Conservation (phyloP, 2,797 vertebrate genomes). For the Lophotriccus pileatus region DNA sequence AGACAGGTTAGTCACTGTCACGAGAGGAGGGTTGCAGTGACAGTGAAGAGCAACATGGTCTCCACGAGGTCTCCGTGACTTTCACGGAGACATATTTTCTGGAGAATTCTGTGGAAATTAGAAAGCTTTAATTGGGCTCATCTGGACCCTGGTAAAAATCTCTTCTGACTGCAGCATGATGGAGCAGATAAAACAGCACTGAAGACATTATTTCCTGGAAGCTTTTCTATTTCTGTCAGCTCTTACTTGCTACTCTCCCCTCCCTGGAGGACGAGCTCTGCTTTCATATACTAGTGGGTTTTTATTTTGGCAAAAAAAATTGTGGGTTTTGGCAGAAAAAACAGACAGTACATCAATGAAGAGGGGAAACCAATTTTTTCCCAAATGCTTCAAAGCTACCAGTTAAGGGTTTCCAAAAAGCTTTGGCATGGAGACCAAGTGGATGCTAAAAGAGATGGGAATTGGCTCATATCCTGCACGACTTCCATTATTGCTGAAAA, state of each 20-base stretch:
- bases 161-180: conserved; percentile 7
- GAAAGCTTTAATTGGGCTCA: neutral
- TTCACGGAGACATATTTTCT: neutral
- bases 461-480: neutral
- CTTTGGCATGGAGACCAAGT: conserved; percentile 16
- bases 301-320: conserved; percentile 56
- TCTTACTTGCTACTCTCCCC: conserved; percentile 9
- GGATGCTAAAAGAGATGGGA: conserved; percentile 41
- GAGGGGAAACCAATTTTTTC: conserved; percentile 38
- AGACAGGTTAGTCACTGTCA: neutral
- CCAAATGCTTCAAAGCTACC: conserved; percentile 50
- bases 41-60: neutral
- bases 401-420: conserved; percentile 49
- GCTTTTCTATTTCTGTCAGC: conserved; percentile 56
- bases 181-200: conserved; percentile 37
- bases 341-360: conserved; percentile 63
- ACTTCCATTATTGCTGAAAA: conserved; percentile 27
- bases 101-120: neutral
- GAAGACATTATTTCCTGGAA: conserved; percentile 48
- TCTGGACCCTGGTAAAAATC: neutral
- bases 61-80: accelerated
- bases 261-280: conserved; percentile 30
- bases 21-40: neutral
- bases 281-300: conserved; percentile 46
- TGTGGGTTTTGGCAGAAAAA: conserved; percentile 62